Conservation (phyloP, 2,113 vertebrate species). For the Caranx melampygus region DNA sequence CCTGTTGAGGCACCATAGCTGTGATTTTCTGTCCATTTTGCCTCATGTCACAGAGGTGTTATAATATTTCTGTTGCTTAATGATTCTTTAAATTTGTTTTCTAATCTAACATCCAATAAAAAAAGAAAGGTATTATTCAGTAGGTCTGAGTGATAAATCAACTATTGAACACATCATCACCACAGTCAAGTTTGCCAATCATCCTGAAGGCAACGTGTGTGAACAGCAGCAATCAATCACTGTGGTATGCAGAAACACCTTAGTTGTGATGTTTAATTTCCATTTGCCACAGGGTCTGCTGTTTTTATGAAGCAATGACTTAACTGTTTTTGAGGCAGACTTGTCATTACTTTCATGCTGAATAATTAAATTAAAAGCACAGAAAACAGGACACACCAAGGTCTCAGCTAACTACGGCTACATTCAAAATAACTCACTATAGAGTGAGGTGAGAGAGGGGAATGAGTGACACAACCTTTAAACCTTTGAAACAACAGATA, state of each 20-base stretch:
- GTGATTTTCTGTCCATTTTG: background rate
- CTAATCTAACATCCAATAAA: background rate
- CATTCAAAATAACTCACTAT: too few species aligned
- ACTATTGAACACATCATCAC: slow-evolving; percentile 12
- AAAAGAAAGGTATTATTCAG: background rate
- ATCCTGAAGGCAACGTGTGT: slow-evolving; percentile 37
- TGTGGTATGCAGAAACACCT: slow-evolving; percentile 26
- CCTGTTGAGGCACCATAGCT: background rate
- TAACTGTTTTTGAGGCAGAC: slow-evolving; percentile 17
- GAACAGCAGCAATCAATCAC: slow-evolving; percentile 54
- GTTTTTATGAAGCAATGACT: slow-evolving; percentile 34
- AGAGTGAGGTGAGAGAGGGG: too few species aligned
- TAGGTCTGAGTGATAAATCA: slow-evolving; percentile 10
- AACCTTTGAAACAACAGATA: too few species aligned
- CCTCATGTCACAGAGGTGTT: background rate
- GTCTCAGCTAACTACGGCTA: background rate
- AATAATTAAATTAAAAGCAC: slow-evolving; percentile 1
- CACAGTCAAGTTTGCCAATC: slow-evolving; percentile 11
- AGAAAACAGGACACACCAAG: background rate
- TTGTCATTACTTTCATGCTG: slow-evolving; percentile 8
- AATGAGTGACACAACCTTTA: too few species aligned
- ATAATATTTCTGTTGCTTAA: background rate
- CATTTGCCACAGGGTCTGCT: slow-evolving; percentile 45
- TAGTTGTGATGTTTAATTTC: slow-evolving; percentile 47
- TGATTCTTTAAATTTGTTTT: background rate